These are phyloP conservation scores for Oreochromis grahami DNA, from an alignment of 2,797 vertebrate species.

Conservation along the genomic window DNA sequence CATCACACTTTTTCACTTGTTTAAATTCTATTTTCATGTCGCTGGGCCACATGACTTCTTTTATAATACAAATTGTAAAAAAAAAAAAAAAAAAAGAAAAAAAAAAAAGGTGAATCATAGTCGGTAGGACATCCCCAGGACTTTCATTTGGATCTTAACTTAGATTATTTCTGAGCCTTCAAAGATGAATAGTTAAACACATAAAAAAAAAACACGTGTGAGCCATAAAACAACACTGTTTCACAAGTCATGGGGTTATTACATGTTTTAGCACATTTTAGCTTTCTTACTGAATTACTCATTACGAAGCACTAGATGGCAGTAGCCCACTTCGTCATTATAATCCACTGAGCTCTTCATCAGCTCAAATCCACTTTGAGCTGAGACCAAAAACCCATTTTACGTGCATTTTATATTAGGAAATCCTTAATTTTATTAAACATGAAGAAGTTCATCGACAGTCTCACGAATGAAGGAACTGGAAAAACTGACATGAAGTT, in stretches of 20 bases:
- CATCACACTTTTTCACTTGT: background rate
- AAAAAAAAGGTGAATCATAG: background rate
- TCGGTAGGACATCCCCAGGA: background rate
- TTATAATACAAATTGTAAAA: background rate
- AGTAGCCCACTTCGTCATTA: background rate
- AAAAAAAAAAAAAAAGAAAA: background rate
- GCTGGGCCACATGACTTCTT: background rate
- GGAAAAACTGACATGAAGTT: background rate
- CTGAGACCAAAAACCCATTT: background rate
- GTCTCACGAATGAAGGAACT: background rate
- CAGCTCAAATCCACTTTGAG: background rate
- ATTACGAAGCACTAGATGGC: conserved; percentile 44
- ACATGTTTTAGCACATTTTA: background rate
- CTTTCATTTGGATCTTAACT: background rate
- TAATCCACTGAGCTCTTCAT: background rate
- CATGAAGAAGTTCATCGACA: background rate
- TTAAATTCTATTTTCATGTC: background rate
- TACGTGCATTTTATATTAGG: background rate
- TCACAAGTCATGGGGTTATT: background rate
- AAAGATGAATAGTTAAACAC: background rate
- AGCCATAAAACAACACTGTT: background rate
- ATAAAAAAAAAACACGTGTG: background rate
- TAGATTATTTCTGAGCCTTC: background rate
- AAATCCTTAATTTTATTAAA: background rate
- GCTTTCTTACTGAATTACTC: background rate